Percentiles rank a stretch among this genome's conserved stretches.
phyloP scores from a whole-genome alignment of 1,140 invertebrate species.

The Ctenoplectra terminalis region DNA sequence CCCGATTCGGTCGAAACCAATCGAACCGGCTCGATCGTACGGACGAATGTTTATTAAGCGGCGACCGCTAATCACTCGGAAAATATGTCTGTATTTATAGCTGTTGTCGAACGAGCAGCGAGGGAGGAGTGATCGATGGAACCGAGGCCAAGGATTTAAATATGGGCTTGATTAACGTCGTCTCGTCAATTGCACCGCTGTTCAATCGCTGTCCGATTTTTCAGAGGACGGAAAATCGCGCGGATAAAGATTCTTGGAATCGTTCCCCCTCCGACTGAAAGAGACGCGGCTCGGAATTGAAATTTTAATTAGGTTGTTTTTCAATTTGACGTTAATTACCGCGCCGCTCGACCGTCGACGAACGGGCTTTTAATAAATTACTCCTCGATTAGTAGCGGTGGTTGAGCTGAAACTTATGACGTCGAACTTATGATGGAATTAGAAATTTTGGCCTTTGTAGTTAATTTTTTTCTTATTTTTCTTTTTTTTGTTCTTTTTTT shows the following conservation, averaged over 20 bases:
- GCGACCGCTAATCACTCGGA: constrained; percentile 31
- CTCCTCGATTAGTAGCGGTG: too few species aligned
- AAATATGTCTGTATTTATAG: constrained; percentile 33
- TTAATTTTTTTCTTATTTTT: too few species aligned
- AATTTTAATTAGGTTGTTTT: constrained; percentile 36
- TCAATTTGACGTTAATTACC: constrained; percentile 19
- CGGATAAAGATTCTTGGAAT: neutral
- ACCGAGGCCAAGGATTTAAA: constrained; percentile 22
- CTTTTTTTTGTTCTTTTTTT: neutral
- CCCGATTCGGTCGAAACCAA: constrained; percentile 8
- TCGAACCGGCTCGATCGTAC: neutral
- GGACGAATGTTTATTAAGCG: constrained; percentile 26
- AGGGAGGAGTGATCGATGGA: neutral
- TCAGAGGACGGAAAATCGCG: neutral
- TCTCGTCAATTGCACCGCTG: neutral
- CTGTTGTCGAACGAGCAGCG: neutral
- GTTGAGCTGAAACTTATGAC: neutral
- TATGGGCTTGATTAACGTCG: constrained; percentile 10
- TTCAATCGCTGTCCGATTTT: constrained; percentile 7
- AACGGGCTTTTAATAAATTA: constrained; percentile 2
- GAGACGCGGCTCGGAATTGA: constrained; percentile 6
- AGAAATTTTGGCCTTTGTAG: neutral
- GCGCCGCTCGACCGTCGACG: neutral
- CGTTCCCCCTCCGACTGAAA: neutral
- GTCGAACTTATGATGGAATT: neutral